A percentile compares a stretch with the other conserved stretches of the same genome.
Evolutionary conservation across 2,797 vertebrate species (phyloP).

Genomic region (Euthynnus affinis): DNA sequence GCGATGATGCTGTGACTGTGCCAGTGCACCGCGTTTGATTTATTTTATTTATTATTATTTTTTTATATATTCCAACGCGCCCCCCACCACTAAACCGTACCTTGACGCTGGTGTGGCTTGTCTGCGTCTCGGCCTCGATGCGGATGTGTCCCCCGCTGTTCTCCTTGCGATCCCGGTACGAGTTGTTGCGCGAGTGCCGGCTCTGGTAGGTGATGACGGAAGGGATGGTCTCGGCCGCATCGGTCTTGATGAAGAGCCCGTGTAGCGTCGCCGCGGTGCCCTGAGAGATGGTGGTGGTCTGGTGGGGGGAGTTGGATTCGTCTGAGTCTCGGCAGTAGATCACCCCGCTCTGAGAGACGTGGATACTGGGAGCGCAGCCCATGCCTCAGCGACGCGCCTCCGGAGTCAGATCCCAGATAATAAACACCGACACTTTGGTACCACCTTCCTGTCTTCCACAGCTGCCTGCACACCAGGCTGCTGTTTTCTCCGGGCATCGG

Average conservation of each 20-base stretch:
- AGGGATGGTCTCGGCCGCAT: conserved; percentile 92
- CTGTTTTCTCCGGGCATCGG: conserved; percentile 63
- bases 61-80: too few species aligned
- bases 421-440: conserved; percentile 57
- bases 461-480: conserved; percentile 57
- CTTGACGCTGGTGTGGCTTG: conserved; percentile 89
- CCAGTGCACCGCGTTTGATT: neutral
- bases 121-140: conserved; percentile 95
- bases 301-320: conserved; percentile 94
- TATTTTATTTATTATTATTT: too few species aligned
- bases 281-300: conserved; percentile 93
- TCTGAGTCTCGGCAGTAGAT: conserved; percentile 98
- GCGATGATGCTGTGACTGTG: neutral
- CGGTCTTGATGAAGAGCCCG: conserved; percentile 94
- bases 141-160: conserved; percentile 86
- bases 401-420: conserved; percentile 61
- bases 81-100: conserved; percentile 72
- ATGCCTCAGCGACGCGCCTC: conserved; percentile 83
- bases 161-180: conserved; percentile 81
- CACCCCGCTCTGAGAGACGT: conserved; percentile 98
- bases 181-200: conserved; percentile 84
- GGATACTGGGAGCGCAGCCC: conserved; percentile 98
- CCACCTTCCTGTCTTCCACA: conserved; percentile 62
- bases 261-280: conserved; percentile 90
- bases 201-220: conserved; percentile 90